phyloP scores from a whole-genome alignment of 1,140 invertebrate genomes.

The Caenorhabditis inopinata region DNA sequence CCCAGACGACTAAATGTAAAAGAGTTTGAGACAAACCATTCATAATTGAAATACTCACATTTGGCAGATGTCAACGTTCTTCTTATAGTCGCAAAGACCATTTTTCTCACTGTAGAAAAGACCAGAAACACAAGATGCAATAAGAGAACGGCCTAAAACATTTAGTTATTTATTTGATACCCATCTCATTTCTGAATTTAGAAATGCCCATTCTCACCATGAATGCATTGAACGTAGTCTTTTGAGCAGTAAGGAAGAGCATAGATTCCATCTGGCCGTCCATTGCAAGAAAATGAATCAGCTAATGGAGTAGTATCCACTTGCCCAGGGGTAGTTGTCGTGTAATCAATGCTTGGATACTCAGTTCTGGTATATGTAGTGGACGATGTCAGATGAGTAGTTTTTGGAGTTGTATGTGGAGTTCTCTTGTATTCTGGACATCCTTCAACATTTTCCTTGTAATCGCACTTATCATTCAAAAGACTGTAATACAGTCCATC shows the following conservation, averaged over 20 bases:
- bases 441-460: not conserved
- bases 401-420: not conserved
- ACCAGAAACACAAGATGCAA: not conserved
- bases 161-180: not conserved
- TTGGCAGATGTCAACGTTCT: not conserved
- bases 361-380: not conserved
- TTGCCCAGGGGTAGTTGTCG: not conserved
- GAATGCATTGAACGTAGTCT: constrained; percentile 11
- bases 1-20: not conserved
- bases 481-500: not conserved
- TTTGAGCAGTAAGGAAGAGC: constrained; percentile 16
- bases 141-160: not conserved
- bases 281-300: not conserved
- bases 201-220: not conserved
- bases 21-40: not conserved
- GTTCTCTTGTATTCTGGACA: constrained; percentile 2
- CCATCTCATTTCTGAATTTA: not conserved
- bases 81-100: not conserved
- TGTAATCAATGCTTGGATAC: constrained; percentile 17
- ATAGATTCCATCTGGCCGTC: constrained; percentile 8
- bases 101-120: not conserved
- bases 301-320: not conserved
- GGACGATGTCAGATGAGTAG: not conserved
- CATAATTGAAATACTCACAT: not conserved
- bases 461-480: not conserved